A percentile compares a stretch with the other conserved stretches of the same genome.
Conservation (phyloP, 2,797 vertebrate species). For the Etheostoma nigrum region DNA sequence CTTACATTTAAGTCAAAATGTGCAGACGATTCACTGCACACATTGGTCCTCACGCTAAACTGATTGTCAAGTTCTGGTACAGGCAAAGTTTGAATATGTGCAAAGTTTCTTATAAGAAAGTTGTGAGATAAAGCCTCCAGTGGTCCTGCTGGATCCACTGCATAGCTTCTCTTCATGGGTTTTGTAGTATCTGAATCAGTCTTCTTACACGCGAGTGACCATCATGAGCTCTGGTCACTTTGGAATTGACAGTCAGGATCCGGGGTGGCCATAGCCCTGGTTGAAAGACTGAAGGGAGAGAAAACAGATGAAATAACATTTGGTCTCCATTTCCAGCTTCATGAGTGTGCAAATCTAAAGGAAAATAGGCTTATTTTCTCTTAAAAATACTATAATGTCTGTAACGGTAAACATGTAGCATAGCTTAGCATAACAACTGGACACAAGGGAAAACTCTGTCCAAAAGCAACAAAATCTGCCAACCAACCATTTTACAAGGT, state of each 20-base stretch:
- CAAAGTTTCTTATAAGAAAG: constrained; percentile 64
- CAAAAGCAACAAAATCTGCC: neutral
- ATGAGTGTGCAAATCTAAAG: neutral
- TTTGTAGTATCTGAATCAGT: constrained; percentile 44
- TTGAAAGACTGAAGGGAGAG: constrained; percentile 82
- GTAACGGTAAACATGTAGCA: neutral
- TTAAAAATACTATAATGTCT: neutral
- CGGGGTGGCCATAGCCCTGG: constrained; percentile 83
- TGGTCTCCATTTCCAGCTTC: constrained; percentile 17
- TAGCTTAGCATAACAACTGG: constrained; percentile 19
- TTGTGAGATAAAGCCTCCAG: constrained; percentile 56
- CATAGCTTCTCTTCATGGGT: constrained; percentile 56
- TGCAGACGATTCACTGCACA: constrained; percentile 50
- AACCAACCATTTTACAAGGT: neutral
- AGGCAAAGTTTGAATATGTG: constrained; percentile 77
- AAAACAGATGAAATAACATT: constrained; percentile 57
- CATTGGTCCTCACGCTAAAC: constrained; percentile 62
- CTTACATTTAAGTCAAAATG: constrained; percentile 65
- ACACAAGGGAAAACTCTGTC: neutral
- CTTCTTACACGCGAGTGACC: constrained; percentile 74
- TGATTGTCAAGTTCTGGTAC: constrained; percentile 83
- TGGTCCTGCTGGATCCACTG: constrained; percentile 59
- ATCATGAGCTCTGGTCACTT: constrained; percentile 78
- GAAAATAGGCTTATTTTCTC: neutral
- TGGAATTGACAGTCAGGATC: constrained; percentile 84